Conservation (phyloP, 2,888 invertebrate genomes). For the Athripsodes cinereus region DNA sequence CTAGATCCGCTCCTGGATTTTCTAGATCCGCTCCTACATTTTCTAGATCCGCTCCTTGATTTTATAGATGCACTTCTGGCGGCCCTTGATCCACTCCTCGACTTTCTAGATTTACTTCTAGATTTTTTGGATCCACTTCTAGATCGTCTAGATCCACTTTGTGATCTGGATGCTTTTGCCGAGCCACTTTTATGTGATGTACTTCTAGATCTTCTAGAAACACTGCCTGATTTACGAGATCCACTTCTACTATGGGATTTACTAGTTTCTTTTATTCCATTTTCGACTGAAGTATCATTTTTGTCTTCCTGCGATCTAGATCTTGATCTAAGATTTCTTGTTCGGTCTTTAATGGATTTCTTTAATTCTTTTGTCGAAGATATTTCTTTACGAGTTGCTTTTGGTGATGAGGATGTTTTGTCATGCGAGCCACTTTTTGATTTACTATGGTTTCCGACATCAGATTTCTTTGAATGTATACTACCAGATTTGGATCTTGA, state of each 20-base stretch:
- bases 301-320: constrained; percentile 29
- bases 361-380: constrained; percentile 25
- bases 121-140: constrained; percentile 27
- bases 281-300: constrained; percentile 29
- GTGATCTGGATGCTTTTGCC: constrained; percentile 27
- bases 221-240: constrained; percentile 23
- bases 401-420: constrained; percentile 26
- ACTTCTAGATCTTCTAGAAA: constrained; percentile 29
- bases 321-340: constrained; percentile 29
- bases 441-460: constrained; percentile 30
- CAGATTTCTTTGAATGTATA: constrained; percentile 30
- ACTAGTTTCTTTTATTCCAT: constrained; percentile 14
- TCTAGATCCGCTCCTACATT: constrained; percentile 32
- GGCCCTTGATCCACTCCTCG: constrained; percentile 26
- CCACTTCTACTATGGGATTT: constrained; percentile 28
- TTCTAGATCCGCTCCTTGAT: constrained; percentile 29
- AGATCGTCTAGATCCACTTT: constrained; percentile 28
- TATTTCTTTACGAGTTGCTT: constrained; percentile 4
- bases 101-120: constrained; percentile 28
- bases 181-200: constrained; percentile 25
- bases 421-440: constrained; percentile 33
- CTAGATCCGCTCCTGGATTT: constrained; percentile 31
- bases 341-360: constrained; percentile 27
- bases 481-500: constrained; percentile 32
- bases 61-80: constrained; percentile 28